Percentiles rank a stretch among this genome's conserved stretches.
Evolutionary conservation across 2,888 invertebrate genomes (phyloP).

Genomic region (Brachypterus glaber): DNA sequence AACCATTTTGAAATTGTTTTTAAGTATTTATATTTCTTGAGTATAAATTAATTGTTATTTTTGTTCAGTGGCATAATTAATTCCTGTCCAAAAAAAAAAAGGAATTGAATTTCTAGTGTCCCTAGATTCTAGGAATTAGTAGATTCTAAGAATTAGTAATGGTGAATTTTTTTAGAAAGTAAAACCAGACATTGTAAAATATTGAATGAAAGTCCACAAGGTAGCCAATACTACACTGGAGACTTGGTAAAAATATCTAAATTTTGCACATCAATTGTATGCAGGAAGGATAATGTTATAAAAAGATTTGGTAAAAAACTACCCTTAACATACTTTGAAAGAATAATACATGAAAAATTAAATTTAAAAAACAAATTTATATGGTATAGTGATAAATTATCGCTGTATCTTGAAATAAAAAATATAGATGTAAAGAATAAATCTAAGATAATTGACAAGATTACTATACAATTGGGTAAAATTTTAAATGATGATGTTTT

Average conservation of each 20-base stretch:
- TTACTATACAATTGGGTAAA: constrained; percentile 30
- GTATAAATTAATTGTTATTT: too few species aligned
- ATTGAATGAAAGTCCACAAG: constrained; percentile 38
- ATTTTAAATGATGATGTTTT: constrained; percentile 33
- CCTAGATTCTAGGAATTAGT: too few species aligned
- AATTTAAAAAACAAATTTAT: constrained; percentile 47
- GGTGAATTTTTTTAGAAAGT: constrained; percentile 42
- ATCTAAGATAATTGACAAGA: constrained; percentile 29
- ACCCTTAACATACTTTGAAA: constrained; percentile 50
- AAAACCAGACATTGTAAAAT: constrained; percentile 41
- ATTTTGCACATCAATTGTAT: constrained; percentile 50
- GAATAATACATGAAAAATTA: constrained; percentile 39
- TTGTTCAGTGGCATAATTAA: too few species aligned
- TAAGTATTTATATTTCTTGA: too few species aligned
- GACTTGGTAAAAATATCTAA: constrained; percentile 55
- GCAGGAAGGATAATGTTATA: constrained; percentile 58
- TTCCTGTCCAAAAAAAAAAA: too few species aligned
- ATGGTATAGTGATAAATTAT: constrained; percentile 45
- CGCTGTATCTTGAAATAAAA: constrained; percentile 43
- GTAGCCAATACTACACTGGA: too few species aligned
- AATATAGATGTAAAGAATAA: constrained; percentile 20
- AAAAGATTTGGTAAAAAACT: constrained; percentile 71
- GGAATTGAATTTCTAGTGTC: too few species aligned
- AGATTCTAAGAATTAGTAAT: too few species aligned
- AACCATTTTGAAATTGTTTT: too few species aligned